Evolutionary conservation across 2,888 invertebrate genomes (phyloP).

Genomic region (Euproctis similis): DNA sequence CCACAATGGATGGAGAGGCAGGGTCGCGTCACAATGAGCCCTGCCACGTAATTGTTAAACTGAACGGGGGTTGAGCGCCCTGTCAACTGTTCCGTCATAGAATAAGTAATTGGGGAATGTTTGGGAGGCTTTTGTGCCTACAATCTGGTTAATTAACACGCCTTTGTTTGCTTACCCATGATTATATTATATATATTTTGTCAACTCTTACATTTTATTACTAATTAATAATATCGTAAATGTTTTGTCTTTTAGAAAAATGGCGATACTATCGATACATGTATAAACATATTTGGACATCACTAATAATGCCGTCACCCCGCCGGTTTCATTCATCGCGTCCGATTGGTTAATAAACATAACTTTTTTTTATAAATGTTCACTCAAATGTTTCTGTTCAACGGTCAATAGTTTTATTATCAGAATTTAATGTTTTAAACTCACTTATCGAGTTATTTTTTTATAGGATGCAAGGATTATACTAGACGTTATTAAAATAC

Average conservation of each 20-base stretch:
- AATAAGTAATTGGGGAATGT: constrained; percentile 41
- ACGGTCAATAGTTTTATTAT: no score
- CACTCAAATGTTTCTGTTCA: constrained; percentile 4
- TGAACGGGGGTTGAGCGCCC: constrained; percentile 69
- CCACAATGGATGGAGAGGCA: constrained; percentile 68
- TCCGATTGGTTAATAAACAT: constrained; percentile 26
- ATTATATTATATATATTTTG: constrained; percentile 1
- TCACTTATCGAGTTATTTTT: no score
- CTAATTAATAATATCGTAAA: no score
- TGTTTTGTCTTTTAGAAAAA: no score
- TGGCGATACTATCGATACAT: constrained; percentile 19
- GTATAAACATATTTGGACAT: constrained; percentile 32
- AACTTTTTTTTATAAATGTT: constrained; percentile 9
- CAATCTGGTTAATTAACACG: constrained; percentile 19
- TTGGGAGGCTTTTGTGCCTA: constrained; percentile 24
- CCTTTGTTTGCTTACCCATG: constrained; percentile 9
- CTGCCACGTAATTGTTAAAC: constrained; percentile 72
- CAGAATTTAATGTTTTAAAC: no score
- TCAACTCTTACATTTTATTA: no score
- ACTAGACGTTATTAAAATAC: no score
- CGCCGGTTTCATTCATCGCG: constrained; percentile 31
- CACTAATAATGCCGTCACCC: constrained; percentile 27
- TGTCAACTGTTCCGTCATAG: constrained; percentile 68
- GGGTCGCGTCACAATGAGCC: constrained; percentile 69
- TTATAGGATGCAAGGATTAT: no score